Evolutionary conservation across 2,113 vertebrate species (phyloP).

Genomic region (Saguinus midas): DNA sequence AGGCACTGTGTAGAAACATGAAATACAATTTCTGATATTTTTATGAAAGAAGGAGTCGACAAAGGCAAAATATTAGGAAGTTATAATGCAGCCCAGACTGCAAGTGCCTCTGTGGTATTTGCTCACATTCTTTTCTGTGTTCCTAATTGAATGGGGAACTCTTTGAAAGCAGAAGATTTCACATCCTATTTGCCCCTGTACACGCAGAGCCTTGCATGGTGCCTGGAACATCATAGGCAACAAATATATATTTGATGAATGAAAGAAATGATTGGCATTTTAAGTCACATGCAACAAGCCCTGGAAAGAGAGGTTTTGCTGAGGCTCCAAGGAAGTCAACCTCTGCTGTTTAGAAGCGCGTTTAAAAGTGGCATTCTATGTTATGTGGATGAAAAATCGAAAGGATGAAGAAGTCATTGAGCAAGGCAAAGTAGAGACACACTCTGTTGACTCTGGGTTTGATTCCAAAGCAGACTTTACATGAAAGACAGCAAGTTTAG

Average conservation of each 20-base stretch:
- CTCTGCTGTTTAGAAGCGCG: background rate
- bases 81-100: background rate
- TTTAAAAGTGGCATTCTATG: background rate
- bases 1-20: background rate
- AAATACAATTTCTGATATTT: background rate
- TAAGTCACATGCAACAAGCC: background rate
- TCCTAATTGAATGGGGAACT: background rate
- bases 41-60: background rate
- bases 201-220: background rate
- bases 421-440: background rate
- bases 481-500: background rate
- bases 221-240: background rate
- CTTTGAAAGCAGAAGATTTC: background rate
- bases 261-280: constrained; percentile 24
- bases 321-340: background rate
- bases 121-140: background rate
- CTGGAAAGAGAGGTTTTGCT: background rate
- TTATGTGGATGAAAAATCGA: background rate
- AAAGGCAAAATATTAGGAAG: background rate
- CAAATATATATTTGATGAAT: background rate
- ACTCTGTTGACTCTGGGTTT: background rate
- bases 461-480: background rate
- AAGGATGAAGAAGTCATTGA: background rate
- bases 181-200: background rate
- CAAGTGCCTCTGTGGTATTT: background rate